These are phyloP conservation scores for human (Homo sapiens) DNA, from an alignment of 2,113 vertebrate species.

Conservation along the genomic window DNA sequence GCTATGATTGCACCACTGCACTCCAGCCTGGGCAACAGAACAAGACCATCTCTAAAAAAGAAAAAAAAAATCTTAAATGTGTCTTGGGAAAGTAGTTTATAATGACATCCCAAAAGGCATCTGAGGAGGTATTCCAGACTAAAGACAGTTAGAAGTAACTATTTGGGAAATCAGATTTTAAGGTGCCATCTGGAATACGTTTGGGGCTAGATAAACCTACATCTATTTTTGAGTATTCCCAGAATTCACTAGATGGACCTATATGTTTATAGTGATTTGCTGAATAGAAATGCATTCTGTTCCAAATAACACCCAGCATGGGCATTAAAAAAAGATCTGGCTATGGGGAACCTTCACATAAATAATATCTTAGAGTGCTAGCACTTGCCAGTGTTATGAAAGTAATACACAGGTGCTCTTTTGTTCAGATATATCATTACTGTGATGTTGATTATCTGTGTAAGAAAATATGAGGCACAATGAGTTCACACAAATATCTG, in stretches of 20 bases:
- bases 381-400: neutral
- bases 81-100: neutral
- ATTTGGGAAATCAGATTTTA: slow-evolving; percentile 15
- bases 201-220: neutral
- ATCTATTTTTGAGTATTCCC: neutral
- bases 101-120: neutral
- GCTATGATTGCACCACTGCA: no score
- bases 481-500: neutral
- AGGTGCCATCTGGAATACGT: neutral
- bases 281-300: neutral
- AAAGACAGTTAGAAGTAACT: slow-evolving; percentile 12
- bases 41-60: no score
- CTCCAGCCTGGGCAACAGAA: no score
- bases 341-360: neutral
- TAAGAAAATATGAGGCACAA: neutral
- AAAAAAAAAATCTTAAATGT: neutral
- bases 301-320: neutral
- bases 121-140: neutral
- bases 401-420: no score
- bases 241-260: neutral
- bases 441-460: neutral
- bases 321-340: neutral
- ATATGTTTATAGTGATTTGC: neutral
- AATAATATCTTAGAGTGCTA: neutral
- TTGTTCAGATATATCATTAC: neutral